Base-by-base conservation (phyloP, 2,797 vertebrate species). In the Sebastes trivittatus region DNA sequence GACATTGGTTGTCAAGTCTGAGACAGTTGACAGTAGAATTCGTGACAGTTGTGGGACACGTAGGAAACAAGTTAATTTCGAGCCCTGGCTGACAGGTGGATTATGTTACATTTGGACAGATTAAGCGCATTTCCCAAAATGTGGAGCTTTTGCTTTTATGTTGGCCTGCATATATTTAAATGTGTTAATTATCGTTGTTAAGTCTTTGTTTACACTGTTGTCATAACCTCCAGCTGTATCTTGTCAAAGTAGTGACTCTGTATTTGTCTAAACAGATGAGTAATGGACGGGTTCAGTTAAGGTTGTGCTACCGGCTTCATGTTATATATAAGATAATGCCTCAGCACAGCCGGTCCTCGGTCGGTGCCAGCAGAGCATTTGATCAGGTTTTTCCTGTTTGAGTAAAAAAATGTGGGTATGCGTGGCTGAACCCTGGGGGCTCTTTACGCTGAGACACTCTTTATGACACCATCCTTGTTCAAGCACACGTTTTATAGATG, bases 401-500 rank as follows among this genome's bases (percentile, higher is more conserved):
- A 73, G 34, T 60, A 22, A 65, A 81, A 7, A 81, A 65, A 85
- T 42, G 42, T 52, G 55, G 8, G 22, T 55, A 49, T 84, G 76
- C 66, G 46, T 66, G 54, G 23, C 16, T 34, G 2, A 80, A 69
- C 74, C 84, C 81, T 25, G 25, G 29, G 77, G 81, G 63, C 59
- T 75, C 72, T 58, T 92, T 67, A 60, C 13, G 8, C 75, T 56
- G 38, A 81, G 54, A 61, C 82, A 56, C 83, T 77, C 81, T 90
- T 90, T 88, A 90, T 81, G 84, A 86, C 75, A 72, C 58, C 73
- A 67, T 78, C 70, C 72, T 71, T 87, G 81, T 87, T 92, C 82
- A 75, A 89, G 77, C 78, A 60, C 83, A 82, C 65, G 25, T 91
- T 93, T 92, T 89, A 92, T 92, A 75, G 82, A 86, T 73, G 64